These are phyloP conservation scores for Perdita meconis DNA, from an alignment of 2,888 invertebrate species.

Conservation along the genomic window DNA sequence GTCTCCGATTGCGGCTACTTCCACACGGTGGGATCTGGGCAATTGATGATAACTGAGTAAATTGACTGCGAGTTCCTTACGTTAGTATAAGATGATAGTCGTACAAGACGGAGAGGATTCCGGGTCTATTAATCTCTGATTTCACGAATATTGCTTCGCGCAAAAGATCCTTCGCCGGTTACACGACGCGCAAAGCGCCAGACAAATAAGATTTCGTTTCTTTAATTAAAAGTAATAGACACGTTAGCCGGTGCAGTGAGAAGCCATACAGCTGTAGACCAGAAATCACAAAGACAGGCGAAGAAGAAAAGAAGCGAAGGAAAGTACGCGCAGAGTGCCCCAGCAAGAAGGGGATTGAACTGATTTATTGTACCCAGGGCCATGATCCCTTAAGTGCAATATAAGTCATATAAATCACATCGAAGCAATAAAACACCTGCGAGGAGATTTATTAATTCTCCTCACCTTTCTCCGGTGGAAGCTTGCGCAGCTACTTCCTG, in stretches of 20 bases:
- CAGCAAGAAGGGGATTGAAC: constrained; percentile 32
- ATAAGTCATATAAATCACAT: constrained; percentile 52
- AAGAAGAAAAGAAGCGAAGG: neutral
- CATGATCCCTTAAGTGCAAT: constrained; percentile 46
- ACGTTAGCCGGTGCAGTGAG: neutral
- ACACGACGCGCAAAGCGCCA: too few relatives aligned
- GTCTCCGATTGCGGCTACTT: too few relatives aligned
- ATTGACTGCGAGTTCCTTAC: too few relatives aligned
- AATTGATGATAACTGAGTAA: too few relatives aligned
- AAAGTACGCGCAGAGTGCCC: constrained; percentile 4
- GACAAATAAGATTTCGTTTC: too few relatives aligned
- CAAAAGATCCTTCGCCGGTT: too few relatives aligned
- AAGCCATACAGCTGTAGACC: neutral
- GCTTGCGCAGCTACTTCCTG: neutral
- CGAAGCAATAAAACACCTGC: constrained; percentile 32
- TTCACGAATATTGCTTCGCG: too few relatives aligned
- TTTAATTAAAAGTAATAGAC: too few relatives aligned
- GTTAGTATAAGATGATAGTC: too few relatives aligned
- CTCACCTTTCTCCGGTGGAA: neutral
- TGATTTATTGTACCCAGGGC: constrained; percentile 49
- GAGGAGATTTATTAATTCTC: constrained; percentile 23
- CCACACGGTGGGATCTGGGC: too few relatives aligned
- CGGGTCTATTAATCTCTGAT: too few relatives aligned
- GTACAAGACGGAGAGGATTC: too few relatives aligned
- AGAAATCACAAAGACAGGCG: neutral